Base-by-base conservation (phyloP, 2,888 invertebrate genomes). In the Brenthis ino region DNA sequence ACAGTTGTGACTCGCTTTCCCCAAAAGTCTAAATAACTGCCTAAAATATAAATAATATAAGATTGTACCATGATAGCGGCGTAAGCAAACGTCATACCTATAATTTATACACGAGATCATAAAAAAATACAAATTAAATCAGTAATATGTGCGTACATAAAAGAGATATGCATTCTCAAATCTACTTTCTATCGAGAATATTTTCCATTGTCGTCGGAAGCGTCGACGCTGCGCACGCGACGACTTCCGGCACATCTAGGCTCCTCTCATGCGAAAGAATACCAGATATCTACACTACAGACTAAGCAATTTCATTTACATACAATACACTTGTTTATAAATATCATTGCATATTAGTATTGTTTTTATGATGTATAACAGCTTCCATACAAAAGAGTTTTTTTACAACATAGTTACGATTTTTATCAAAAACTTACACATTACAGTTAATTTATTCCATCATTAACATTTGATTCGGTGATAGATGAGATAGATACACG, bases 211-310 rank as follows among this genome's bases (percentile, higher is more conserved):
- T 72, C 72, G 73, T 76, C 71, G 79, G 77, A 76, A 77, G 78
- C 74, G 79, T 77, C 76, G 75, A 75, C 74, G 72, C 73, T 74
- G 79, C 74, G 80, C 85, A 85, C 84, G 85, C 83, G 81, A 80
- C 79, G 79, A 82, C 84, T 85, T 88, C 87, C 85, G 85, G 83
- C 83, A 83, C 81, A 83, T 76, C 83, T 79, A 72, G 73, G 12
- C 69, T 80, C 76, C 77, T 80, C 81, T 83, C 83, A 75, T 82
- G 83, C 85, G 83, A 75, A 77, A 80, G 83, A 77, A 67, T 73
- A 69, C 65, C 73, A 64, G 55, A 67, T 60, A 54, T 48, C n/a
- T 50, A 60, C 8, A 54, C n/a, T 50, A 60, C 8, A 54, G n/a
- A 37, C 48, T 55, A 54, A 33, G 50, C 16, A 33, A 51, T 61